Conservation (phyloP, 2,797 vertebrate genomes). For the Danio kyathit region DNA sequence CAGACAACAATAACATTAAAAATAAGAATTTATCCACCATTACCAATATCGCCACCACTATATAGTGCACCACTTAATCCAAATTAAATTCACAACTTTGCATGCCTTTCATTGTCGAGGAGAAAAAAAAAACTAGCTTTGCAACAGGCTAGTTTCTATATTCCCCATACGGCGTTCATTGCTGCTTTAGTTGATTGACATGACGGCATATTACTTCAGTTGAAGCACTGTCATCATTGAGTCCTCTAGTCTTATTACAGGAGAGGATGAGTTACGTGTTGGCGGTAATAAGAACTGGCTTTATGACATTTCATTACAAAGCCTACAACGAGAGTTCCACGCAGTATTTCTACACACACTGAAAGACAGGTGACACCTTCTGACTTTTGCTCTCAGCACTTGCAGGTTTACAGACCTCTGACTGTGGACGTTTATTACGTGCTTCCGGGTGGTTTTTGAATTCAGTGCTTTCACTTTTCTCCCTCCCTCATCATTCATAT, state of each 20-base stretch:
- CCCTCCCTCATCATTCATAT: conserved; percentile 71
- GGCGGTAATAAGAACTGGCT: conserved; percentile 31
- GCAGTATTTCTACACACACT: neutral
- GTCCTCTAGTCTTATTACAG: conserved; percentile 38
- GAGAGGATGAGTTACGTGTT: conserved; percentile 18
- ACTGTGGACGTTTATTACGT: conserved; percentile 36
- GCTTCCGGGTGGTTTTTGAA: conserved; percentile 26
- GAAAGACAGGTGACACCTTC: conserved; percentile 37
- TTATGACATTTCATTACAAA: conserved; percentile 44
- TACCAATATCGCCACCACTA: too few relatives aligned
- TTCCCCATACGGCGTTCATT: neutral
- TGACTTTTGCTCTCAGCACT: conserved; percentile 15
- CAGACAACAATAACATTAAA: neutral
- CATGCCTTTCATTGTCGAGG: neutral
- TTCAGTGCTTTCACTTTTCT: conserved; percentile 56
- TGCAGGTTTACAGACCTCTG: conserved; percentile 32
- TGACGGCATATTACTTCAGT: conserved; percentile 32
- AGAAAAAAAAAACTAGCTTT: neutral
- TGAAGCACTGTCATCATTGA: conserved; percentile 42
- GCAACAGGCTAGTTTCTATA: conserved; percentile 1
- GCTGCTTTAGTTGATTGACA: conserved; percentile 47
- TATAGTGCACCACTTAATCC: too few relatives aligned
- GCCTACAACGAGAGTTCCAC: conserved; percentile 20
- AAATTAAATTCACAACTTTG: neutral
- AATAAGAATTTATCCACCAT: neutral